phyloP scores from a whole-genome alignment of 2,888 invertebrate genomes.

The Rotaria magnacalcarata region DNA sequence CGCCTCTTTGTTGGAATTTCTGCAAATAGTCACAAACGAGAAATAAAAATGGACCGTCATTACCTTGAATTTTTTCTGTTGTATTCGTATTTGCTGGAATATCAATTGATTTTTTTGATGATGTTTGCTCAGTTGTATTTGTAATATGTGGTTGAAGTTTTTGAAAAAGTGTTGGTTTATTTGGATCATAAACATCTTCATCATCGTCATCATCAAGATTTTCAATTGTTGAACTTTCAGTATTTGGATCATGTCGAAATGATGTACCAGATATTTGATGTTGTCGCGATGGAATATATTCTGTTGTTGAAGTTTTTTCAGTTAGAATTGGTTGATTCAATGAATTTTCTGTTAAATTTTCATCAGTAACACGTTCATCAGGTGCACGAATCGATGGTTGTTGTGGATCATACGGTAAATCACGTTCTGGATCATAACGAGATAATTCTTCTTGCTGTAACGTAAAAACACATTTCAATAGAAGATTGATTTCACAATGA shows the following conservation, averaged over 20 bases:
- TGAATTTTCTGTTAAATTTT: not conserved
- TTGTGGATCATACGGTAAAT: conserved; percentile 30
- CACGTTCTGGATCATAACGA: conserved; percentile 7
- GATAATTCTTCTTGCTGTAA: conserved; percentile 27
- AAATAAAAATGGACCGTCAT: not conserved
- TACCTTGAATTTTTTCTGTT: not conserved
- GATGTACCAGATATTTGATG: conserved; percentile 29
- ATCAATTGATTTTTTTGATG: not conserved
- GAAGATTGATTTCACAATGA: no score
- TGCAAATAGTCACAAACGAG: no score
- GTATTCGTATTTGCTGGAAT: not conserved
- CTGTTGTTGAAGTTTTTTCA: not conserved
- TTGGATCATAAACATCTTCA: conserved; percentile 31
- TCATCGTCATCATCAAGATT: conserved; percentile 32
- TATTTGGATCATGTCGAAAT: conserved; percentile 34
- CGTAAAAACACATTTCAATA: not conserved
- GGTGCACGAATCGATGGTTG: conserved; percentile 23
- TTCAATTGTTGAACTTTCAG: conserved; percentile 23
- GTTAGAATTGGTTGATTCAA: not conserved
- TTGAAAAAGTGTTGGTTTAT: conserved; percentile 9
- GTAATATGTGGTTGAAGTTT: not conserved
- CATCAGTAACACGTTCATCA: not conserved
- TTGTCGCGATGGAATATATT: conserved; percentile 13
- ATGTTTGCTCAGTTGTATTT: not conserved
- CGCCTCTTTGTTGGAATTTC: no score